Base-by-base conservation (phyloP, 2,888 invertebrate species). In the Drosophila anomalata region DNA sequence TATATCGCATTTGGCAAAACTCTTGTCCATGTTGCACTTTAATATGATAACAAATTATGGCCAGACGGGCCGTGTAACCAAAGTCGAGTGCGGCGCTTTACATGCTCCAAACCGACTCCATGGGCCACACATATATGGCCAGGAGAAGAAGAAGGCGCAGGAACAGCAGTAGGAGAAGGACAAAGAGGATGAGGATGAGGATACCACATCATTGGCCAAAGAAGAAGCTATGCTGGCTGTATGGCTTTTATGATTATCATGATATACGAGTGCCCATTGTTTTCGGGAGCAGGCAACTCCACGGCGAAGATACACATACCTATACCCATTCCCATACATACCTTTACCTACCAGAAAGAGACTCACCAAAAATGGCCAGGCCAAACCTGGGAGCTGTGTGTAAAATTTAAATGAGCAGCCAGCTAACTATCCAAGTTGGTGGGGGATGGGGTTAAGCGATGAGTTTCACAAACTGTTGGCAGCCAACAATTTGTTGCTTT, bases 1-100 rank as follows among this genome's bases (percentile, higher is more conserved):
- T 46, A 52, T 56, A 56, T 72, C 73, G 68, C 52, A 52, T 69
- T 68, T 50, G 58, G 53, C 73, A 57, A 73, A 51, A 58, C 57
- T 58, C 54, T 58, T 57, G 58, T 73, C 73, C 78, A 71, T 86
- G 76, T 72, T 76, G 79, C 84, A 75, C 76, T 75, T 77, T 88
- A 89, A 89, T 88, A 88, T 86, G 89, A 88, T 88, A 88, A 88
- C 88, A 88, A 89, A 89, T 88, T 89, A 89, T 89, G 88, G 83
- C 72, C 73, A 77, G 75, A 74, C 73, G 68, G 75, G 44, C 65
- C 66, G 65, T 65, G 65, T 65, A 65, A 65, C 72, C 67, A 76
- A 56, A 70, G 70, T 56, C 72, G 76, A 72, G 70, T 77, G 86
- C 83, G 78, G 83, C 80, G 76, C 86, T 79, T 79, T 79, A 67